Evolutionary conservation across 2,113 vertebrate genomes (phyloP).

Genomic region (Hipposideros armiger): DNA sequence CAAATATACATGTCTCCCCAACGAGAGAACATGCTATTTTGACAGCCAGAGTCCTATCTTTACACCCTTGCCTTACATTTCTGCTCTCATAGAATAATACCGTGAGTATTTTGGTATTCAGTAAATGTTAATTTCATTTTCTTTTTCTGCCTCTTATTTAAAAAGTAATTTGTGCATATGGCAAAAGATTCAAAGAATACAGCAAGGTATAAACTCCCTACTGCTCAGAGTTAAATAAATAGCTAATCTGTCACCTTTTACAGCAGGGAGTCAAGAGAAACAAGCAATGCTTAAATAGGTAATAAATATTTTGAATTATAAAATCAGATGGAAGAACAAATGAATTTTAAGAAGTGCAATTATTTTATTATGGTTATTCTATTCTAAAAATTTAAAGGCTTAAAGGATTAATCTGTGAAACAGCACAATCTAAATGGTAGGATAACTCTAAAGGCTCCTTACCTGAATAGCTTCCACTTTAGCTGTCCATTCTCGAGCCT

Average conservation of each 20-base stretch:
- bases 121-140: constrained; percentile 16
- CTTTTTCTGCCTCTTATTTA: constrained; percentile 42
- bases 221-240: background rate
- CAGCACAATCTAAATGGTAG: background rate
- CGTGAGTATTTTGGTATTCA: background rate
- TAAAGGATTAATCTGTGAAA: constrained; percentile 8
- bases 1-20: background rate
- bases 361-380: constrained; percentile 43
- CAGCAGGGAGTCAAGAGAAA: background rate
- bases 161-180: constrained; percentile 8
- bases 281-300: constrained; percentile 25
- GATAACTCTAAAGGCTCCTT: constrained; percentile 55
- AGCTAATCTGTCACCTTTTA: constrained; percentile 38
- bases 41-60: background rate
- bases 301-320: constrained; percentile 45
- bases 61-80: background rate
- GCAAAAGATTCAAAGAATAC: background rate
- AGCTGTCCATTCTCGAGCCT: constrained; percentile 96
- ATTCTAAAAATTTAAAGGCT: constrained; percentile 40
- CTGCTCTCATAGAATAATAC: background rate
- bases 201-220: background rate
- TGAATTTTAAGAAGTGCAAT: background rate
- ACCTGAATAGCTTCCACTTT: constrained; percentile 98
- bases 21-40: constrained; percentile 8
- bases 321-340: constrained; percentile 17